Percentiles rank a stretch among this genome's conserved stretches.
Evolutionary conservation across 92 coral and sea anemone species (phyloP).

Genomic region (Heliopora coerulea): DNA sequence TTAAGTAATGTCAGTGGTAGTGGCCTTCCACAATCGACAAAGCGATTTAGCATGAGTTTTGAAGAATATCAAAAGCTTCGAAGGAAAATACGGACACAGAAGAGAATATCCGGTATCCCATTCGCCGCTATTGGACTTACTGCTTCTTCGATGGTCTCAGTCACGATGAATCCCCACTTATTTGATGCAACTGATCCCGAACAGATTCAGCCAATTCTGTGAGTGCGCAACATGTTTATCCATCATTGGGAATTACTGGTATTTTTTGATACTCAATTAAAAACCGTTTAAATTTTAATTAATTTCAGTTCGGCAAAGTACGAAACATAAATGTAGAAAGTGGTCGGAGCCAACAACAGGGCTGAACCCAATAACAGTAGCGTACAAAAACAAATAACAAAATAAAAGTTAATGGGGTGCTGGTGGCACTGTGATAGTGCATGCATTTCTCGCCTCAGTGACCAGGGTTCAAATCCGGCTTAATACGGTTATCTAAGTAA

Average conservation of each 20-base stretch:
- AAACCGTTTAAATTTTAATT: too few relatives aligned
- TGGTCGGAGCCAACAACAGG: too few relatives aligned
- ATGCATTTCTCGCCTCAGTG: too few relatives aligned
- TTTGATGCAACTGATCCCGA: conserved; percentile 96
- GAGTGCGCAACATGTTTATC: conserved; percentile 35
- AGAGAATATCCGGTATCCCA: conserved; percentile 92
- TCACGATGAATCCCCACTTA: conserved; percentile 88
- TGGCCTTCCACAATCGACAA: conserved; percentile 37
- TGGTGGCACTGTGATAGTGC: too few relatives aligned
- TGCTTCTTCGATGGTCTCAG: conserved; percentile 87
- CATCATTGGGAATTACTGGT: neutral
- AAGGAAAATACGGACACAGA: conserved; percentile 77
- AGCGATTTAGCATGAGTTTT: conserved; percentile 66
- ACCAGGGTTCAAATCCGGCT: too few relatives aligned
- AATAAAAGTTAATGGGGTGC: too few relatives aligned
- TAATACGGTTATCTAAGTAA: too few relatives aligned
- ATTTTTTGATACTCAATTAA: too few relatives aligned
- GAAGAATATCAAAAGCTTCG: conserved; percentile 89
- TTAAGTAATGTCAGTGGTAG: neutral
- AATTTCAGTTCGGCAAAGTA: too few relatives aligned
- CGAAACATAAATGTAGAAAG: too few relatives aligned
- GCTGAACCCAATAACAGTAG: too few relatives aligned
- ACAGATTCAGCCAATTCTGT: conserved; percentile 97
- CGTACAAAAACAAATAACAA: too few relatives aligned
- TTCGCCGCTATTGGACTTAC: conserved; percentile 77